A percentile compares a stretch with the other conserved stretches of the same genome.
Conservation (phyloP, 2,888 invertebrate species). For the Ophioninae sp. region DNA sequence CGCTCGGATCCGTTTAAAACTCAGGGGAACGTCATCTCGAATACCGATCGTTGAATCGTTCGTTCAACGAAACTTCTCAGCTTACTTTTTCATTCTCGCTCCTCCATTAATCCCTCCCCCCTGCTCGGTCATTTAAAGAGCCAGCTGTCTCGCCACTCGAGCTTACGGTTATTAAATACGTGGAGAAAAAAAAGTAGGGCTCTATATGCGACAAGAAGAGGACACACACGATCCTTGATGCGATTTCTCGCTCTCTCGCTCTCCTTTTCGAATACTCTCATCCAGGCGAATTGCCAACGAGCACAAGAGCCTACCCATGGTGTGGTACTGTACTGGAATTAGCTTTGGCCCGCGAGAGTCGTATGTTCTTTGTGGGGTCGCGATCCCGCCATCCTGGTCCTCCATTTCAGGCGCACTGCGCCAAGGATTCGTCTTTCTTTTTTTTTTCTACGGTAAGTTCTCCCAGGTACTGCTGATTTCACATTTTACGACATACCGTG, state of each 20-base stretch:
- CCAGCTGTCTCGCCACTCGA: constrained; percentile 18
- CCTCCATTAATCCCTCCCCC: neutral
- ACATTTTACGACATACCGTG: neutral
- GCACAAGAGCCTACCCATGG: constrained; percentile 19
- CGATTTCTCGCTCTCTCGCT: neutral
- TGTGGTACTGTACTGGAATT: constrained; percentile 55
- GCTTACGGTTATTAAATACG: constrained; percentile 17
- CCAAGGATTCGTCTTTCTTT: constrained; percentile 23
- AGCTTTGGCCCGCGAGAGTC: constrained; percentile 50
- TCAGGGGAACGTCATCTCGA: constrained; percentile 23
- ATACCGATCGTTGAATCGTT: constrained; percentile 32
- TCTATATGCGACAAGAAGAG: constrained; percentile 1
- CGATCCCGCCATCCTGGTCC: constrained; percentile 25
- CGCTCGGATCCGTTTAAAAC: constrained; percentile 19
- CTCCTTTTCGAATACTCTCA: constrained; percentile 30
- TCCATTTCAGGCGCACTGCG: constrained; percentile 26
- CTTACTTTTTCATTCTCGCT: neutral
- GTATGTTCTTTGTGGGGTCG: constrained; percentile 59
- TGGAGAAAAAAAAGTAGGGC: constrained; percentile 5
- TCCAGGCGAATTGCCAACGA: constrained; percentile 42
- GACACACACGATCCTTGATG: constrained; percentile 6
- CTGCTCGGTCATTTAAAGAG: constrained; percentile 16
- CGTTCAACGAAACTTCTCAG: constrained; percentile 5
- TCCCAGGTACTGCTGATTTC: constrained; percentile 4
- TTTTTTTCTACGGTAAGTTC: constrained; percentile 1